Base-by-base conservation (phyloP, 2,888 invertebrate genomes). In the Spilarctia lutea region DNA sequence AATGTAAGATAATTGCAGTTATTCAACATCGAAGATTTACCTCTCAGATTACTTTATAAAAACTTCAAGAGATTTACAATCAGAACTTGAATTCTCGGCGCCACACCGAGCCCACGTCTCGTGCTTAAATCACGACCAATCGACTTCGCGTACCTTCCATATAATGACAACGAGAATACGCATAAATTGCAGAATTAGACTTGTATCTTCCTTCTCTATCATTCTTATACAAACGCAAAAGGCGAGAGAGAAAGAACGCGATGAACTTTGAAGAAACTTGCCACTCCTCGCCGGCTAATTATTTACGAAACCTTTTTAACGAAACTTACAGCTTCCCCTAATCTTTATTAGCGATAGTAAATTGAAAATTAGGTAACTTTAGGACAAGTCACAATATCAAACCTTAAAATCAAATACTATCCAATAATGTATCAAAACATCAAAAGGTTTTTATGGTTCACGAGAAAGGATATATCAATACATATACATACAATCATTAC, bases 331-430 rank as follows among this genome's bases (percentile, higher is more conserved):
- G 88, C 87, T 87, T 89, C 82, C 81, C 82, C 87, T 89, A 88
- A 89, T 86, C 75, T 88, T 89, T 90, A 88, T 86, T 89, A 91
- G 89, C 89, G 84, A 92, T 87, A 90, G 87, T 89, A 86, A 86
- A 87, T 89, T 88, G 82, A 88, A 91, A 91, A 90, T 88, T 85
- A 87, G 88, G 87, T 88, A 87, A 88, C 81, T 86, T 91, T 89
- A 89, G 86, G 90, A 93, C 91, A 90, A 91, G 86, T 91, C 90
- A 93, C 93, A 90, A 93, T 94, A 93, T 92, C 90, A 92, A 93
- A 92, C 87, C 85, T 91, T 92, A 87, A 90, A 92, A 92, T 91
- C 89, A 83, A 80, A 81, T 78, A 73, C 79, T 79, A 79, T 86
- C 79, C 88, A 86, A 83, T 85, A 87, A 86, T 85, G 82, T 88